Evolutionary conservation across 2,888 invertebrate genomes (phyloP).

Genomic region (Tupiocoris notatus): DNA sequence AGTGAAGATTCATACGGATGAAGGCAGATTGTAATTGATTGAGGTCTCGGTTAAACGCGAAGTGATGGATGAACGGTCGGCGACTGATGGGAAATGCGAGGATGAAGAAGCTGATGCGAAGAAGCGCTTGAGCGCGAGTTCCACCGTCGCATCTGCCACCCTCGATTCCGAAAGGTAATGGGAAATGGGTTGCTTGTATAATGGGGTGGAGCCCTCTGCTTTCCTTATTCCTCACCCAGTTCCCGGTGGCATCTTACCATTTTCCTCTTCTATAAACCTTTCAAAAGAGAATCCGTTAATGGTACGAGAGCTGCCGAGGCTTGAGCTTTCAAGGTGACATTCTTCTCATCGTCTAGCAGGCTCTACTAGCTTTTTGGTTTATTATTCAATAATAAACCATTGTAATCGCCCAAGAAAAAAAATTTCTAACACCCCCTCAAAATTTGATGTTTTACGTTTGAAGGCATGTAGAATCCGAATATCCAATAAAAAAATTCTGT

Average conservation of each 20-base stretch:
- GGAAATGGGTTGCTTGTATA: neutral
- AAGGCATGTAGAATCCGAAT: too few species aligned
- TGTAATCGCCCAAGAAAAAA: too few species aligned
- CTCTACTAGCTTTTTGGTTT: too few species aligned
- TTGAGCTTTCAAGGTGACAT: too few species aligned
- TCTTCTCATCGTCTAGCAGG: too few species aligned
- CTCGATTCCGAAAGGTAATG: neutral
- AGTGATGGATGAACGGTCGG: slow-evolving; percentile 25
- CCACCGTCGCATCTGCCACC: neutral
- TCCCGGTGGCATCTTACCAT: neutral
- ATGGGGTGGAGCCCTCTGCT: neutral
- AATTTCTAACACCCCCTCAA: too few species aligned
- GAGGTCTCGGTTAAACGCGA: slow-evolving; percentile 27
- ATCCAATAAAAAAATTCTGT: too few species aligned
- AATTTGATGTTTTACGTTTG: too few species aligned
- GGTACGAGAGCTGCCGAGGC: too few species aligned
- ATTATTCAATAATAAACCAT: too few species aligned
- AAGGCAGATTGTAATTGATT: slow-evolving; percentile 34
- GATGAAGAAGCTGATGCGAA: neutral
- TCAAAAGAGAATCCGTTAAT: too few species aligned
- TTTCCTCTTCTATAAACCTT: too few species aligned
- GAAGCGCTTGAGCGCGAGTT: neutral
- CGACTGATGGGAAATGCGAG: neutral
- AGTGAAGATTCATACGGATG: slow-evolving; percentile 7
- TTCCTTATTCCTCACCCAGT: neutral